Conservation (phyloP, 2,113 vertebrate species). For the Labeo rohita region DNA sequence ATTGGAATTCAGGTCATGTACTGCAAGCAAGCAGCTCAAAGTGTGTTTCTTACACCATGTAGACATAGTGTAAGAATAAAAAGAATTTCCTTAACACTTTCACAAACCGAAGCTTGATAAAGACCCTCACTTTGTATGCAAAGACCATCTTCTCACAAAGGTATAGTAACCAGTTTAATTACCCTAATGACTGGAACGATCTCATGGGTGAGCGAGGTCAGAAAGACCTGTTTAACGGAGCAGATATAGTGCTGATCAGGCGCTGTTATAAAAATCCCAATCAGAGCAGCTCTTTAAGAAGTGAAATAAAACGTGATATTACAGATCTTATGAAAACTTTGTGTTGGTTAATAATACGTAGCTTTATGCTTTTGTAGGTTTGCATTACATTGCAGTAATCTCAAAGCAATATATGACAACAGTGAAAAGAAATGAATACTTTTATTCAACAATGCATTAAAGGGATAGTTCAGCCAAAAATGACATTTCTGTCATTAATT, state of each 20-base stretch:
- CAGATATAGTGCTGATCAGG: slow-evolving; percentile 42
- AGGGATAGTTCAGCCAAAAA: no score
- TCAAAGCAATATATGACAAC: background rate
- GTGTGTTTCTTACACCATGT: background rate
- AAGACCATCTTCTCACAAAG: slow-evolving; percentile 37
- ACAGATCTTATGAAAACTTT: slow-evolving; percentile 37
- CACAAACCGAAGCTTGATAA: slow-evolving; percentile 7
- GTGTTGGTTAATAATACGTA: slow-evolving; percentile 26
- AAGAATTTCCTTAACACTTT: slow-evolving; percentile 4
- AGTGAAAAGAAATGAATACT: background rate
- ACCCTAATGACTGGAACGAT: slow-evolving; percentile 34
- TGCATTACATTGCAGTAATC: background rate
- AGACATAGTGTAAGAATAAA: background rate
- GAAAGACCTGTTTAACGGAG: slow-evolving; percentile 42
- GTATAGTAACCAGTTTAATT: slow-evolving; percentile 47
- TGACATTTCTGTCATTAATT: no score
- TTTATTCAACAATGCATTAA: background rate
- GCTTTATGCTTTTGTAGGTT: background rate
- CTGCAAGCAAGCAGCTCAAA: background rate
- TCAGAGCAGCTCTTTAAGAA: slow-evolving; percentile 15
- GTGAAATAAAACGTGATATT: slow-evolving; percentile 16
- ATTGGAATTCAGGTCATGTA: background rate
- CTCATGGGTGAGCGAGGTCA: slow-evolving; percentile 46
- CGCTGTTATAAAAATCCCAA: slow-evolving; percentile 39
- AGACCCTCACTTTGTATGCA: slow-evolving; percentile 28